A percentile compares a stretch with the other conserved stretches of the same genome.
Evolutionary conservation across 2,113 vertebrate genomes (phyloP).

Genomic region (Scortum barcoo): DNA sequence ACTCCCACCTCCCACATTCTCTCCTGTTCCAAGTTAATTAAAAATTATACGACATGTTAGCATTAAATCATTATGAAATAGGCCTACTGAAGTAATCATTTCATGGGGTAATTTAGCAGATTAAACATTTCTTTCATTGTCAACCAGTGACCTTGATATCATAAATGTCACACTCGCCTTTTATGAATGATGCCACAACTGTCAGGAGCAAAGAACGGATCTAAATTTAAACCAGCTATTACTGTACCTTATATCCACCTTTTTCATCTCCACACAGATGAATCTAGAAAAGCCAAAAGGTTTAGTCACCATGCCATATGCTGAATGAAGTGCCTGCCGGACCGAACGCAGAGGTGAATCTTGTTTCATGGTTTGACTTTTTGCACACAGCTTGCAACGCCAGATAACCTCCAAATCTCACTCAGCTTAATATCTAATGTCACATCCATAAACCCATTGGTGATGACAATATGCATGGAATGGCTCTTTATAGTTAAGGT

Average conservation of each 20-base stretch:
- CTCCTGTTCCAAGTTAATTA: conserved; percentile 80
- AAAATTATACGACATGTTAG: conserved; percentile 79
- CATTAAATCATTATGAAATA: conserved; percentile 80
- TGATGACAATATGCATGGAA: conserved; percentile 59
- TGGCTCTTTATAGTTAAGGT: conserved; percentile 40
- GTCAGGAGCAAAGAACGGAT: conserved; percentile 48
- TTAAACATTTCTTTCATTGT: conserved; percentile 82
- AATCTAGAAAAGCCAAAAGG: conserved; percentile 46
- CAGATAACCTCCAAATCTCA: conserved; percentile 71
- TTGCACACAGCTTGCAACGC: conserved; percentile 60
- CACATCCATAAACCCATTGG: conserved; percentile 62
- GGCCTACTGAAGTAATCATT: conserved; percentile 72
- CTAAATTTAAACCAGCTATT: conserved; percentile 59
- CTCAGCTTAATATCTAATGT: conserved; percentile 66
- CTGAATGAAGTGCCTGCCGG: conserved; percentile 43
- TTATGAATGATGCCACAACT: conserved; percentile 63
- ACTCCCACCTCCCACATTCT: conserved; percentile 33
- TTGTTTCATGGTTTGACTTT: conserved; percentile 71
- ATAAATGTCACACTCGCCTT: conserved; percentile 69
- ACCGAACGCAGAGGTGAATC: conserved; percentile 53
- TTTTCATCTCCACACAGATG: conserved; percentile 52
- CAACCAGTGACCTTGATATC: conserved; percentile 74
- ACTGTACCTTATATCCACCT: conserved; percentile 28
- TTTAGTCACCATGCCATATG: conserved; percentile 52
- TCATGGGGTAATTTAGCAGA: conserved; percentile 72